Percentiles rank a stretch among this genome's conserved stretches.
These are phyloP conservation scores for Dipodomys stephensi DNA, from an alignment of 2,113 vertebrate genomes.

Conservation along the genomic window DNA sequence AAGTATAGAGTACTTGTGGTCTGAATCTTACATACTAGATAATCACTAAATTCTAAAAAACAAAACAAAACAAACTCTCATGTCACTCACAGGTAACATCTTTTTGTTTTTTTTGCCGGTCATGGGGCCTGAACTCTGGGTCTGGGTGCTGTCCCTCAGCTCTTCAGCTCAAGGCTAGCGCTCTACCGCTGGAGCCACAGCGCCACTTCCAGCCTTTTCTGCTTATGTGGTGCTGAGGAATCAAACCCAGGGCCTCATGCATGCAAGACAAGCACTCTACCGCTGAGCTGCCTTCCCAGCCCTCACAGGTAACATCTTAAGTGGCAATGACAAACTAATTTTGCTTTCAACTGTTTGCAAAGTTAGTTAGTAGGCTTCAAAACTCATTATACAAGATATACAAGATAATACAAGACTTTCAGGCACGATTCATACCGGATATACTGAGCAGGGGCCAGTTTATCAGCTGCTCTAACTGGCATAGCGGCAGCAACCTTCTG, in stretches of 20 bases:
- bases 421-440: constrained; percentile 90
- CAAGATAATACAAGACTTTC: neutral
- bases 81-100: neutral
- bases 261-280: too few species aligned
- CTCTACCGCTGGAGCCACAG: too few species aligned
- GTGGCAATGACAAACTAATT: neutral
- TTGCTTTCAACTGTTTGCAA: constrained; percentile 28
- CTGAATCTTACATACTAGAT: neutral
- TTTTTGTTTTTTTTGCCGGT: neutral
- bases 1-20: constrained; percentile 9
- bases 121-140: too few species aligned
- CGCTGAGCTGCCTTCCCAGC: too few species aligned
- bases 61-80: constrained; percentile 34
- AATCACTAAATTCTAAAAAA: constrained; percentile 41
- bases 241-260: too few species aligned
- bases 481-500: constrained; percentile 99
- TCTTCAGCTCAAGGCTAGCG: too few species aligned
- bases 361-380: constrained; percentile 37
- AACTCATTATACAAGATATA: constrained; percentile 39
- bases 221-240: too few species aligned
- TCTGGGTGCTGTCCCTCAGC: too few species aligned
- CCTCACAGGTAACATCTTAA: neutral
- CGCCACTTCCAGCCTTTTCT: too few species aligned
- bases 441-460: constrained; percentile 97
- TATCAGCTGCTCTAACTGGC: constrained; percentile 98